A percentile compares a stretch with the other conserved stretches of the same genome.
phyloP scores from a whole-genome alignment of 1,140 invertebrate species.

The Scylla paramamosain region DNA sequence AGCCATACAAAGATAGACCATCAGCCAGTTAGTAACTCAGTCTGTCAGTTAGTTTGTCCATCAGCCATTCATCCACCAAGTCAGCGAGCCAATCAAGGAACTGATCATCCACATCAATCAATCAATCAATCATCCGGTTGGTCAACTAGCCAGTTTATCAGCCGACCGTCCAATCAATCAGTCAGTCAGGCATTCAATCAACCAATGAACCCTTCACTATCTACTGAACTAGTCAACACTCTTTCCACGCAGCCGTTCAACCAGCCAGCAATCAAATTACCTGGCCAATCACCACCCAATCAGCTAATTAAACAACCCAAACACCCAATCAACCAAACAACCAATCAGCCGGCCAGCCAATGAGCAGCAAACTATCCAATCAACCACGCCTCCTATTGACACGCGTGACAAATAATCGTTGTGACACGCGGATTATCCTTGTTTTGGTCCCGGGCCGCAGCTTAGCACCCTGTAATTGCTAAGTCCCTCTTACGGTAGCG shows the following conservation, averaged over 20 bases:
- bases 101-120: no score
- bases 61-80: no score
- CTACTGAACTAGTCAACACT: neutral
- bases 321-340: neutral
- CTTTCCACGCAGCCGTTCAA: neutral
- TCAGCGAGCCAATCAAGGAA: no score
- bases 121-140: neutral
- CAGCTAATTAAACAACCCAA: neutral
- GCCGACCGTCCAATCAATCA: neutral
- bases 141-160: neutral
- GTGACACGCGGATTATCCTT: neutral
- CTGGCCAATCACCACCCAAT: neutral
- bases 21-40: no score
- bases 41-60: no score
- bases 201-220: neutral
- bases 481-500: neutral
- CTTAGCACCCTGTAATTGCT: slow-evolving; percentile 20
- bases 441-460: neutral
- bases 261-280: neutral
- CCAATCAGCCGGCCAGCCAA: neutral
- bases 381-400: neutral
- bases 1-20: no score
- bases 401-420: neutral
- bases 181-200: neutral
- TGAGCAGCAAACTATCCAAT: neutral